A percentile compares a stretch with the other conserved stretches of the same genome.
Conservation (phyloP, 2,888 invertebrate genomes). For the Argyresthia goedartella region DNA sequence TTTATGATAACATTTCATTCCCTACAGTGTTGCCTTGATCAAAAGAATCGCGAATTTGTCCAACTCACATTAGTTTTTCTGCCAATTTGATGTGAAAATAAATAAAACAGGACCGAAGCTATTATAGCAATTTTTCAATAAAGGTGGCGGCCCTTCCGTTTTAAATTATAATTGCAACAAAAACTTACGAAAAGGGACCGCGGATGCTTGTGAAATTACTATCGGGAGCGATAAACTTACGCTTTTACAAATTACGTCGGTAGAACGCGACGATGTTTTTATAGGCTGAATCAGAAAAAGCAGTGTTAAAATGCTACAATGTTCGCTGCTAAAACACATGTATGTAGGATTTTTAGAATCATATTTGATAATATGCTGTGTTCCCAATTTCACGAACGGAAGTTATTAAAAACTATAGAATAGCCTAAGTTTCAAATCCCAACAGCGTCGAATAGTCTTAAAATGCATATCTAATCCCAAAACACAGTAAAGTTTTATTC, state of each 20-base stretch:
- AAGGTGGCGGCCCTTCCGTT: background rate
- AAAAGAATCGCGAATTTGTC: no score
- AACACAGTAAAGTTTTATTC: no score
- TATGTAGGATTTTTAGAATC: no score
- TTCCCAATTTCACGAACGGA: background rate
- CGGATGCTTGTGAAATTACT: background rate
- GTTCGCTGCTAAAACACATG: background rate
- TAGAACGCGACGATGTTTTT: background rate
- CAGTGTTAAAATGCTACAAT: background rate
- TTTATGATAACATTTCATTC: background rate
- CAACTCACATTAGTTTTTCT: no score
- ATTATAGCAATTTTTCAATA: slow-evolving; percentile 1
- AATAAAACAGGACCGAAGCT: background rate
- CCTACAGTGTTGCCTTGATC: no score
- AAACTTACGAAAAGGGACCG: background rate
- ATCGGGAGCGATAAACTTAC: background rate
- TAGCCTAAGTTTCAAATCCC: background rate
- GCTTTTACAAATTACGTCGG: background rate
- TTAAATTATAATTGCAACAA: slow-evolving; percentile 1
- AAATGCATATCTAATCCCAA: no score
- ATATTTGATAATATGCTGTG: background rate
- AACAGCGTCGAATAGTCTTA: background rate
- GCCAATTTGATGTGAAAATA: background rate
- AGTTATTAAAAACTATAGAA: background rate
- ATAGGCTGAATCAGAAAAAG: background rate